phyloP scores from a whole-genome alignment of 2,797 vertebrate species.

The Zenarchopterus dispar region DNA sequence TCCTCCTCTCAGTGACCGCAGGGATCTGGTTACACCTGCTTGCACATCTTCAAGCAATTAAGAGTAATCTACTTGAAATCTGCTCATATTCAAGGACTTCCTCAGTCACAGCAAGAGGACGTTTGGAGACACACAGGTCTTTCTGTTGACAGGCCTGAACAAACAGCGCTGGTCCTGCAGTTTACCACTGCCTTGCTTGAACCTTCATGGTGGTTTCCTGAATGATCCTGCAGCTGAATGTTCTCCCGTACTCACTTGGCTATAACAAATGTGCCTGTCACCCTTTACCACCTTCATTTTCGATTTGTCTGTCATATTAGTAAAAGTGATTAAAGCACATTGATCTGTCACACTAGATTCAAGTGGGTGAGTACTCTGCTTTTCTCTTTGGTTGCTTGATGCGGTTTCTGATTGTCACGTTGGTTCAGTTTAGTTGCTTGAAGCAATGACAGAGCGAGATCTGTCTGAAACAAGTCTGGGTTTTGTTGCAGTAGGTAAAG shows the following conservation, averaged over 20 bases:
- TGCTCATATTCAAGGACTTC: conserved; percentile 91
- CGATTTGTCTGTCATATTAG: conserved; percentile 17
- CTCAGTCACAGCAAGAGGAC: conserved; percentile 84
- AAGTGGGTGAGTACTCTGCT: neutral
- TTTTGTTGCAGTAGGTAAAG: conserved; percentile 32
- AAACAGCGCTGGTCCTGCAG: conserved; percentile 53
- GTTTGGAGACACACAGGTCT: conserved; percentile 48
- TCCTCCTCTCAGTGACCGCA: conserved; percentile 80
- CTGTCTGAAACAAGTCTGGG: conserved; percentile 28
- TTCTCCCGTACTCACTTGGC: conserved; percentile 12
- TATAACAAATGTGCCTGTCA: conserved; percentile 11
- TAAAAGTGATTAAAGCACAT: conserved; percentile 8
- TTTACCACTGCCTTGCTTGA: conserved; percentile 33
- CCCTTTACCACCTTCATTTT: conserved; percentile 14
- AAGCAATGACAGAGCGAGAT: conserved; percentile 14
- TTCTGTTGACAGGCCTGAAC: conserved; percentile 47
- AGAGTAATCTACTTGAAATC: conserved; percentile 91
- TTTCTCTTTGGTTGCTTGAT: neutral
- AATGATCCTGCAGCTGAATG: conserved; percentile 2
- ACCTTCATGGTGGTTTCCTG: conserved; percentile 34
- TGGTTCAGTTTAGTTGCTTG: conserved; percentile 32
- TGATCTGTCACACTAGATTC: conserved; percentile 4
- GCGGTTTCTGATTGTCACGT: conserved; percentile 8
- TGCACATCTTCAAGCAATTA: conserved; percentile 96
- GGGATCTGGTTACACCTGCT: conserved; percentile 93